Base-by-base conservation (phyloP, 2,113 vertebrate genomes). In the Promerops cafer region DNA sequence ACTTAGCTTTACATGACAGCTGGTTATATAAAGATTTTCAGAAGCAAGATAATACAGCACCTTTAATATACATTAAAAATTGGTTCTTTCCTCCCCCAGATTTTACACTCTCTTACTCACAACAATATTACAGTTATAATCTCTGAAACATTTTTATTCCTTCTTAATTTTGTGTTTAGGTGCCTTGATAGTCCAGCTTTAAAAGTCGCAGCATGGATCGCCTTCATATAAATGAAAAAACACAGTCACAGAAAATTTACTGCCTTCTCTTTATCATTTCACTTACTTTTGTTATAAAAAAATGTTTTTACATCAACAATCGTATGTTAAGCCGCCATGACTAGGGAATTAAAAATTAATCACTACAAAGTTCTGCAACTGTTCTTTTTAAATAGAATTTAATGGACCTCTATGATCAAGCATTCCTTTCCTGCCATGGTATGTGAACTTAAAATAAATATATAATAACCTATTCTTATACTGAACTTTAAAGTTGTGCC, bases 281-380 rank as follows among this genome's bases (percentile, higher is more conserved):
- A 26, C 13, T 93, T 76, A 18, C 22, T 83, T 90, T 87, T 78
- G 19, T 60, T 85, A 93, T 66, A 24, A 74, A 89, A 87, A 93
- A 37, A 5, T 0, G 8, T 60, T 95, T 91, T 96, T 71, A 57
- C 3, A 68, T 78, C 71, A 91, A 76, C n/a, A 87, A 71, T 53
- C 66, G 8, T 61, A 37, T 69, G 65, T 80, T 92, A 92, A 96
- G 26, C 18, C 50, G 72, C 61, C 33, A 18, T 90, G 76, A 80
- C 69, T 84, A 24, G 8, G 9, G 64, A 86, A 95, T 93, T 92
- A 93, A 96, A 91, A 94, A 53, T n/a, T 15, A 94, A 92, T 87
- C 44, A 40, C 53, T 79, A 49, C 31, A 37, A 90, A 90, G 47
- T 79, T 28, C 42, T 83, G 27, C 26, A 80, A 30, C 26, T 75